Evolutionary conservation across 2,888 invertebrate genomes (phyloP).

Genomic region (Prosapia bicincta): DNA sequence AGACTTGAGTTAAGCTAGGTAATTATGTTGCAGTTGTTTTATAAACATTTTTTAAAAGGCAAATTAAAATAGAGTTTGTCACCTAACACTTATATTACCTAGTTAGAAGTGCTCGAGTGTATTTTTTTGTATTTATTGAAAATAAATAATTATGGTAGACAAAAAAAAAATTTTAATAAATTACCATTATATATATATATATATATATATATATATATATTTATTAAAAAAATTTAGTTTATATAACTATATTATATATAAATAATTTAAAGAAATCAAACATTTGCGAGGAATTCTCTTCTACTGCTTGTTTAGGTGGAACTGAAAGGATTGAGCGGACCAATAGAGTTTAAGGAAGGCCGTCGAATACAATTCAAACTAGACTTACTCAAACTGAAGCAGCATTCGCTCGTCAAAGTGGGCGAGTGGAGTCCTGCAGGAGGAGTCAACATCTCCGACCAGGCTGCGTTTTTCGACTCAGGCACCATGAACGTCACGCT

Average conservation of each 20-base stretch:
- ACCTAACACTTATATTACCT: too few relatives aligned
- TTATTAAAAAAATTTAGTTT: not conserved
- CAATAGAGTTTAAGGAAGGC: slow-evolving; percentile 76
- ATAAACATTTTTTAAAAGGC: too few relatives aligned
- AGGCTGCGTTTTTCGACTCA: slow-evolving; percentile 66
- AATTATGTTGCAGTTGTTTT: too few relatives aligned
- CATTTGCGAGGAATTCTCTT: too few relatives aligned
- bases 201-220: not conserved
- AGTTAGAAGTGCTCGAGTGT: too few relatives aligned
- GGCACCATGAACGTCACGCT: slow-evolving; percentile 69
- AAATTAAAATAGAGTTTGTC: too few relatives aligned
- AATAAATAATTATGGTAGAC: too few relatives aligned
- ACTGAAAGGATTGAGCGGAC: slow-evolving; percentile 75
- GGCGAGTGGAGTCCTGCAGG: slow-evolving; percentile 68
- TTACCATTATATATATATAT: too few relatives aligned
- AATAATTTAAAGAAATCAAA: too few relatives aligned
- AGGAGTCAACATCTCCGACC: slow-evolving; percentile 67
- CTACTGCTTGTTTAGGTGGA: slow-evolving; percentile 71
- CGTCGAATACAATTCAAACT: slow-evolving; percentile 69
- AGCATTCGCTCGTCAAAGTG: slow-evolving; percentile 69
- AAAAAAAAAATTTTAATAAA: too few relatives aligned
- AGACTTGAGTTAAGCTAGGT: too few relatives aligned
- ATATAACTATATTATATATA: not conserved
- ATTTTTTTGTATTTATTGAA: too few relatives aligned
- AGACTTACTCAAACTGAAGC: slow-evolving; percentile 69